phyloP scores from a whole-genome alignment of 2,888 invertebrate genomes.

The Pegoplata infirma region DNA sequence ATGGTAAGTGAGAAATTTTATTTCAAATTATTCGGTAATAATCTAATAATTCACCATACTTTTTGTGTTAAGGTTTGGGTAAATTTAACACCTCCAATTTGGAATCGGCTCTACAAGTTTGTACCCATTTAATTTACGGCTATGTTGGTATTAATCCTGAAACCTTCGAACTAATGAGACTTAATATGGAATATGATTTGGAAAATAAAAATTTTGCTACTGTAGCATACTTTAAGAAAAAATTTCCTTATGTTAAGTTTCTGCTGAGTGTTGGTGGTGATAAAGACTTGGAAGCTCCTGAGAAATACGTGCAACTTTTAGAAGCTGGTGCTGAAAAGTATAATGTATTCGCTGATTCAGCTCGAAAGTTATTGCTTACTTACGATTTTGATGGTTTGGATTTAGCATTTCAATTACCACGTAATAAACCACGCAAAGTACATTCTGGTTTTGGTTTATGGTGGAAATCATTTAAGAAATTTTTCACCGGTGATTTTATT shows the following conservation, averaged over 20 bases:
- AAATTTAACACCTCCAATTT: slow-evolving; percentile 86
- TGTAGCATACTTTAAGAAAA: slow-evolving; percentile 84
- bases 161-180: slow-evolving; percentile 83
- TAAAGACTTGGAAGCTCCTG: slow-evolving; percentile 82
- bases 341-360: slow-evolving; percentile 85
- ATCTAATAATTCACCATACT: no score
- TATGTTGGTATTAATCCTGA: slow-evolving; percentile 86
- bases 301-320: slow-evolving; percentile 85
- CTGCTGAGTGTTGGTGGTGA: slow-evolving; percentile 88
- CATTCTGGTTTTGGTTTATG: slow-evolving; percentile 81
- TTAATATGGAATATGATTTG: slow-evolving; percentile 84
- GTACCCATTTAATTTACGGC: slow-evolving; percentile 89
- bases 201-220: slow-evolving; percentile 85
- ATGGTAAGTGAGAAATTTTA: slow-evolving; percentile 51
- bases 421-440: slow-evolving; percentile 85
- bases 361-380: slow-evolving; percentile 83
- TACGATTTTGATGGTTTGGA: slow-evolving; percentile 93
- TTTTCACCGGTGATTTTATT: slow-evolving; percentile 84
- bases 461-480: slow-evolving; percentile 88
- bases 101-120: slow-evolving; percentile 86
- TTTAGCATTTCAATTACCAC: slow-evolving; percentile 90
- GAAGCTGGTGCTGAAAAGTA: slow-evolving; percentile 84
- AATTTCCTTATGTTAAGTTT: slow-evolving; percentile 85
- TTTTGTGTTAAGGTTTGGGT: slow-evolving; percentile 83
- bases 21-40: no score